phyloP scores from a whole-genome alignment of 1,140 invertebrate species.

The Homalodisca vitripennis region DNA sequence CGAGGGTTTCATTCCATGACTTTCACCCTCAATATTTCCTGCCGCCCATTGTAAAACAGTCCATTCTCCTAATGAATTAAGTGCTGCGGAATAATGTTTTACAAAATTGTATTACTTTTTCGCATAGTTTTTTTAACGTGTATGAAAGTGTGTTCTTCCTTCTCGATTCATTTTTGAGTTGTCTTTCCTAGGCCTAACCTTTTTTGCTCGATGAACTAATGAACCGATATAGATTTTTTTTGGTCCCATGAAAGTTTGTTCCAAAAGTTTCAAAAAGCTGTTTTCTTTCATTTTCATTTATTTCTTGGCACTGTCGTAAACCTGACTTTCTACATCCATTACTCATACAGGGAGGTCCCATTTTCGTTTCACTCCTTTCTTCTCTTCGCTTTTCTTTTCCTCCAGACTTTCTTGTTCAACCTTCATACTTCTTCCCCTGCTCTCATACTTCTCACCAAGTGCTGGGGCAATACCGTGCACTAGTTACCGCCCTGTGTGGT shows the following conservation, averaged over 20 bases:
- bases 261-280: conserved; percentile 21
- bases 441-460: no score
- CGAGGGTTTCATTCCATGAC: conserved; percentile 28
- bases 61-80: no score
- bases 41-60: conserved; percentile 22
- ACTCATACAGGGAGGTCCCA: conserved; percentile 24
- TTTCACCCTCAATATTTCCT: no score
- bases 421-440: background rate
- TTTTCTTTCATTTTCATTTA: conserved; percentile 5
- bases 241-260: conserved; percentile 20
- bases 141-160: conserved; percentile 14
- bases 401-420: conserved; percentile 13
- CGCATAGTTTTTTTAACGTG: conserved; percentile 13
- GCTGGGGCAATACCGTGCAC: no score
- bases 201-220: conserved; percentile 1
- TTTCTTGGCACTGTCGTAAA: conserved; percentile 15
- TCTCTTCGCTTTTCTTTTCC: conserved; percentile 8
- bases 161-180: conserved; percentile 3
- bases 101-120: conserved; percentile 3
- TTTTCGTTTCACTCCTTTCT: conserved; percentile 23
- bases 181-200: conserved; percentile 2
- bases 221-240: conserved; percentile 26
- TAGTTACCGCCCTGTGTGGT: no score
- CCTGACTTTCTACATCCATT: conserved; percentile 13
- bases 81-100: conserved; percentile 24